Evolutionary conservation across 2,888 invertebrate genomes (phyloP), one percentile per base, ranked within the genome.

Genomic region (Epinotia brunnichana): DNA sequence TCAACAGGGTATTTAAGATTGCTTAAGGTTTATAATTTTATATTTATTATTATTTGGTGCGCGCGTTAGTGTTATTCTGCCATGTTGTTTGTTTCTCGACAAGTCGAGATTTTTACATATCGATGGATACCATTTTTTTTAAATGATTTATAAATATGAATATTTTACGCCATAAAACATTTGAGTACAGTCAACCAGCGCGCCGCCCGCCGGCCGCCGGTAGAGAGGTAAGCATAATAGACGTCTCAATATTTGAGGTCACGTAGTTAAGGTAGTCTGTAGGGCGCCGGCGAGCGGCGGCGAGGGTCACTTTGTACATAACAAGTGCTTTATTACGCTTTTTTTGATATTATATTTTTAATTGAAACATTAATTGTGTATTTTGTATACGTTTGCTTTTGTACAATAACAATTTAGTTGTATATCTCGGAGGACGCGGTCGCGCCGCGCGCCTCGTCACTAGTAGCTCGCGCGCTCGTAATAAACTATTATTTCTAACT

Each of bases 1-100:
- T 91, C 91, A 92, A 93, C 92, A 93, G 93, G 92, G 92, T 93
- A 93, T 93, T 91, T 91, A 92, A 91, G 90, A 91, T 92, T 89
- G 90, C 91, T 90, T 92, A 90, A 91, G 92, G 87, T 87, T 87
- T 89, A 87, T 91, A 87, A 89, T 91, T 91, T 91, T 89, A 87
- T 92, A 91, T 91, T 91, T 92, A 90, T 91, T 86, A 79, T 85
- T 85, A 84, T 84, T 85, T 79, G 81, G 81, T 80, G 82, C 80
- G 81, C 78, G 82, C 79, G 79, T 83, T 85, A 83, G 85, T 83
- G 85, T 85, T 85, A 82, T 77, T 83, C 80, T 81, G 82, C 79
- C 77, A 77, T 78, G 80, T 83, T 82, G 76, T 77, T 69, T 67
- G 61, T 56, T 48, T 60, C 63, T 70, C 64, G 59, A 66, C 53